Evolutionary conservation across 2,113 vertebrate species (phyloP), one percentile per base, ranked within the genome.

Genomic region (Globicephala melas): DNA sequence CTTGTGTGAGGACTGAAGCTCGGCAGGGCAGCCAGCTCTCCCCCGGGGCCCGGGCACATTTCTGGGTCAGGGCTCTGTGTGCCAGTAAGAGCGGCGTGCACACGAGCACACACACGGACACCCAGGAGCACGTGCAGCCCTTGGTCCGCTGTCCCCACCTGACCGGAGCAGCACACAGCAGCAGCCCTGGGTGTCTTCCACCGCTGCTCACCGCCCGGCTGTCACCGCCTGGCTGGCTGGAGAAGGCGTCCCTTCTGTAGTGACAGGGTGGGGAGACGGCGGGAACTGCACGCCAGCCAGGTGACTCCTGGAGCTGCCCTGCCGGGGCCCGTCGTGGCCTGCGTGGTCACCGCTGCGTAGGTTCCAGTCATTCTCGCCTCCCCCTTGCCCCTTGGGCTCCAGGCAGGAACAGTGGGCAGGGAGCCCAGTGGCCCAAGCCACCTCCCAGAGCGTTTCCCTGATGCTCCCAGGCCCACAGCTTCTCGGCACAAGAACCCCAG

Each of bases 311-410:
- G 41, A n/a, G 28, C 28, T 15, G 58, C 33, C 60, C 76, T 6
- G 17, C 65, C 11, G 0, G 14, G 4, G 21, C 53, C 31, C 31
- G 14, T 41, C 53, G 21, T 47, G 41, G 4, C 23, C 31, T 76
- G 2, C 2, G 2, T 3, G 55, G 44, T 65, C 36, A 23, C 38
- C 1, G 9, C 33, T 50, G 60, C 50, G 0, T 18, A 62, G 28
- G 11, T 7, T 1, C 53, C 26, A 4, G 2, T 38, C 23, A 10
- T 15, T 73, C 31, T 31, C 4, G 0, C 13, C 44, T 36, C 10
- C 17, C 38, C 2, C 21, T 20, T 12, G 2, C 41, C 47, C 36
- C 55, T 70, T 25, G 55, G 84, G 36, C 53, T 92, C 68, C 63
- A n/a, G 77, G 15, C 62, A 33, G 58, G 41, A 81, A 36, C 41